Evolutionary conservation across 2,113 vertebrate genomes (phyloP).

Genomic region (Pampusana beccarii): DNA sequence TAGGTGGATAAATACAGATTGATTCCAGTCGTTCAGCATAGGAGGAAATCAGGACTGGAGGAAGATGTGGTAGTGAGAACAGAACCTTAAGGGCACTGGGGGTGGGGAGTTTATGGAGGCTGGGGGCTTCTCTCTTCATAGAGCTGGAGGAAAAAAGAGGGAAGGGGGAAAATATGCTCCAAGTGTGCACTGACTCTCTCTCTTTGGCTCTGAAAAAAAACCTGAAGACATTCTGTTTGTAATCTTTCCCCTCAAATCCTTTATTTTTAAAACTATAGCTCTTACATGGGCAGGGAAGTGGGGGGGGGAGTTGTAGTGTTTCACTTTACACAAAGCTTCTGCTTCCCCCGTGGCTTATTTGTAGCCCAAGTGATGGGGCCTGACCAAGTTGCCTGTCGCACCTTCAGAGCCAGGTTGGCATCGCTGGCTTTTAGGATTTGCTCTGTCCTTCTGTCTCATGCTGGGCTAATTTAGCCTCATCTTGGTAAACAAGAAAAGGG

Average conservation of each 20-base stretch:
- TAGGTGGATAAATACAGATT: not conserved
- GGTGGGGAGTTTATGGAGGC: not conserved
- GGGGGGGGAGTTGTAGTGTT: not conserved
- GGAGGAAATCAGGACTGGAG: not conserved
- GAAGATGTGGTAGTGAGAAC: not conserved
- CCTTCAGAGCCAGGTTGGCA: constrained; percentile 1
- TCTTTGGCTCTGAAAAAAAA: not conserved
- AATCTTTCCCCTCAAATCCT: not conserved
- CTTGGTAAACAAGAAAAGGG: constrained; percentile 62
- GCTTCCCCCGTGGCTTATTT: not conserved
- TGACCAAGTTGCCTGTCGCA: not conserved
- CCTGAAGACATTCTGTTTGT: not conserved
- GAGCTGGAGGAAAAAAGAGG: not conserved
- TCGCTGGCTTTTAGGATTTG: not conserved
- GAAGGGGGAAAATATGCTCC: not conserved
- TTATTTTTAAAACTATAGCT: not conserved
- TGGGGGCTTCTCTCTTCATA: not conserved
- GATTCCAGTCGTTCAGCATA: not conserved
- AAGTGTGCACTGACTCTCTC: not conserved
- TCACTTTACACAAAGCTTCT: not conserved
- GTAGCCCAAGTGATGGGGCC: not conserved
- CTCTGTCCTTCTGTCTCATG: constrained; percentile 35
- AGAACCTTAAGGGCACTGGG: not conserved
- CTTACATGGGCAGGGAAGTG: not conserved
- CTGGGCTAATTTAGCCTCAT: constrained; percentile 67